phyloP scores from a whole-genome alignment of 2,113 vertebrate genomes.

The Desmodus rotundus region DNA sequence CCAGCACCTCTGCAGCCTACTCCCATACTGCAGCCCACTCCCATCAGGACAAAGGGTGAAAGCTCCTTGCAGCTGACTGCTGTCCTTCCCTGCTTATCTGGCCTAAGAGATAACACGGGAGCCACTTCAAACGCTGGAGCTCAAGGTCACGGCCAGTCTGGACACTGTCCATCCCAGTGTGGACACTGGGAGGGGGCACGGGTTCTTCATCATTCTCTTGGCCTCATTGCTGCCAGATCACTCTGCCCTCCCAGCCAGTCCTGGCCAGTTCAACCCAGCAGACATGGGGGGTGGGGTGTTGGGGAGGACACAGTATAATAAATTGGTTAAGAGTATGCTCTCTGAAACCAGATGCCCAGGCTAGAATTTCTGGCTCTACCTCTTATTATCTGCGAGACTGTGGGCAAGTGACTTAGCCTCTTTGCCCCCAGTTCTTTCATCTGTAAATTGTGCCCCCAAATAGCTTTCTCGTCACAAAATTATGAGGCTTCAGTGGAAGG shows the following conservation, averaged over 20 bases:
- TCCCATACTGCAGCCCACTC: no score
- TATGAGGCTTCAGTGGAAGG: not conserved
- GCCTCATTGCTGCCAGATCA: not conserved
- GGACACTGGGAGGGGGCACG: accelerated
- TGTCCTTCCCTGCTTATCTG: not conserved
- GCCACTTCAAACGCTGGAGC: not conserved
- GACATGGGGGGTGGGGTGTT: accelerated
- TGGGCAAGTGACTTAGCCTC: not conserved
- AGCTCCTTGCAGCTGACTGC: not conserved
- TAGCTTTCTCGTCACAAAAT: not conserved
- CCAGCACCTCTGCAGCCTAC: not conserved
- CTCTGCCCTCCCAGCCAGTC: not conserved
- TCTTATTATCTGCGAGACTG: not conserved
- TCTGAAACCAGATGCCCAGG: not conserved
- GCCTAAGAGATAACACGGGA: not conserved
- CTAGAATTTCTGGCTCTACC: not conserved
- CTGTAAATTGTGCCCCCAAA: not conserved
- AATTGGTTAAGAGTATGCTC: not conserved
- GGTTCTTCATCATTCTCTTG: not conserved
- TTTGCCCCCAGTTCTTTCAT: not conserved
- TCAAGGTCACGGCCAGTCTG: not conserved
- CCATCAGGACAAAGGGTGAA: not conserved
- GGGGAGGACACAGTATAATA: not conserved
- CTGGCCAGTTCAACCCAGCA: not conserved
- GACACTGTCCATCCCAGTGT: not conserved